phyloP scores from a whole-genome alignment of 2,113 vertebrate genomes.

The Calyptomena viridis region DNA sequence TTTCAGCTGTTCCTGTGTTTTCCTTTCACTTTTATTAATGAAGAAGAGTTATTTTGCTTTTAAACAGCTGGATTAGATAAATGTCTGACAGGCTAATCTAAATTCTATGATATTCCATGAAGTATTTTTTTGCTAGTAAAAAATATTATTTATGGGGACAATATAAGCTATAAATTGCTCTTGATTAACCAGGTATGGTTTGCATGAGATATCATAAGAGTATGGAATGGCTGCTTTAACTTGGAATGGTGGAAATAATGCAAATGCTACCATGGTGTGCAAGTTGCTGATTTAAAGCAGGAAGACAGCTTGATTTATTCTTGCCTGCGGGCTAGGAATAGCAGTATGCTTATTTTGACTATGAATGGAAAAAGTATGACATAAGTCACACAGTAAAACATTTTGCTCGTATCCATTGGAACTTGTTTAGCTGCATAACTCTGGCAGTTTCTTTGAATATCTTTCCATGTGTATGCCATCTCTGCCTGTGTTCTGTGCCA shows the following conservation, averaged over 20 bases:
- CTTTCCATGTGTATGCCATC: neutral
- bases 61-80: neutral
- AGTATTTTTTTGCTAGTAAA: neutral
- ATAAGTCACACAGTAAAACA: conserved; percentile 31
- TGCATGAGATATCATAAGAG: neutral
- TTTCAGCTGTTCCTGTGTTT: neutral
- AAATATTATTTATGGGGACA: neutral
- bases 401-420: conserved; percentile 26
- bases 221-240: neutral
- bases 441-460: conserved; percentile 4
- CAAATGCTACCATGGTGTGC: neutral
- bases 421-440: neutral
- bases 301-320: conserved; percentile 33
- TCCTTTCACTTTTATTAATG: neutral
- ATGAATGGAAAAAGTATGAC: conserved; percentile 4
- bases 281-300: conserved; percentile 28
- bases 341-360: conserved; percentile 32
- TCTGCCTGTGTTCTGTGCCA: neutral
- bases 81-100: neutral
- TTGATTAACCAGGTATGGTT: neutral
- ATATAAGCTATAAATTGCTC: neutral
- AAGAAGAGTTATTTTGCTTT: neutral
- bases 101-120: neutral
- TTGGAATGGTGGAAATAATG: neutral
- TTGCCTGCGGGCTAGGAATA: neutral